Conservation (phyloP, 2,113 vertebrate species). For the Nibea coibor region DNA sequence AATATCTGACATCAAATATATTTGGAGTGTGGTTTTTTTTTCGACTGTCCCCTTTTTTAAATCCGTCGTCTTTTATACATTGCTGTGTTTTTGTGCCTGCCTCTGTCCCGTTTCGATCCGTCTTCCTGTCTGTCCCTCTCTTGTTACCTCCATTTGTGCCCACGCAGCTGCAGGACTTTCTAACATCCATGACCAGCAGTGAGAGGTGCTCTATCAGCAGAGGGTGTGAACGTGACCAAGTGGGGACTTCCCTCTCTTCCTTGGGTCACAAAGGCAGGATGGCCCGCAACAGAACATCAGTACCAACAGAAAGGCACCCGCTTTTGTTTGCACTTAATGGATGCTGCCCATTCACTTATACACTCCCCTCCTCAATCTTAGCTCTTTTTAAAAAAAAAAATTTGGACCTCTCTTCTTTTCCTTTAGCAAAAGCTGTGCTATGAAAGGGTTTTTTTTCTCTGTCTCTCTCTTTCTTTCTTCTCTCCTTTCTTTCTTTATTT, state of each 20-base stretch:
- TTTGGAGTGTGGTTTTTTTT: neutral
- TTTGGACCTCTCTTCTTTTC: slow-evolving; percentile 26
- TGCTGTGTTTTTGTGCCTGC: neutral
- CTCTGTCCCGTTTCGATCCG: neutral
- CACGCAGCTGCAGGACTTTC: slow-evolving; percentile 60
- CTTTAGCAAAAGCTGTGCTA: neutral
- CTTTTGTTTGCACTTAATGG: slow-evolving; percentile 71
- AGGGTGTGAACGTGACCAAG: slow-evolving; percentile 76
- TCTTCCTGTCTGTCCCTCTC: slow-evolving; percentile 22
- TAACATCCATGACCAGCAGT: slow-evolving; percentile 67
- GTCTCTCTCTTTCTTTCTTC: slow-evolving; percentile 6
- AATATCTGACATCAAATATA: neutral
- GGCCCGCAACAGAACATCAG: slow-evolving; percentile 56
- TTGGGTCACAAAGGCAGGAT: slow-evolving; percentile 61
- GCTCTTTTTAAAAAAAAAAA: slow-evolving; percentile 25
- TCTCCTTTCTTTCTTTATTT: slow-evolving; percentile 20
- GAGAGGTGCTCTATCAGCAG: slow-evolving; percentile 68
- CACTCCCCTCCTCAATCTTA: slow-evolving; percentile 34
- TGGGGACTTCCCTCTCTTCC: slow-evolving; percentile 73
- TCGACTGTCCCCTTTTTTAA: neutral
- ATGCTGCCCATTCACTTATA: slow-evolving; percentile 68
- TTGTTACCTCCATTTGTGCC: slow-evolving; percentile 23
- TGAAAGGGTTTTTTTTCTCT: slow-evolving; percentile 24
- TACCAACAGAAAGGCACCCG: slow-evolving; percentile 59
- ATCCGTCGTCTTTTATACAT: slow-evolving; percentile 11